phyloP scores from a whole-genome alignment of 2,113 vertebrate genomes.

The Illadopsis cleaveri region DNA sequence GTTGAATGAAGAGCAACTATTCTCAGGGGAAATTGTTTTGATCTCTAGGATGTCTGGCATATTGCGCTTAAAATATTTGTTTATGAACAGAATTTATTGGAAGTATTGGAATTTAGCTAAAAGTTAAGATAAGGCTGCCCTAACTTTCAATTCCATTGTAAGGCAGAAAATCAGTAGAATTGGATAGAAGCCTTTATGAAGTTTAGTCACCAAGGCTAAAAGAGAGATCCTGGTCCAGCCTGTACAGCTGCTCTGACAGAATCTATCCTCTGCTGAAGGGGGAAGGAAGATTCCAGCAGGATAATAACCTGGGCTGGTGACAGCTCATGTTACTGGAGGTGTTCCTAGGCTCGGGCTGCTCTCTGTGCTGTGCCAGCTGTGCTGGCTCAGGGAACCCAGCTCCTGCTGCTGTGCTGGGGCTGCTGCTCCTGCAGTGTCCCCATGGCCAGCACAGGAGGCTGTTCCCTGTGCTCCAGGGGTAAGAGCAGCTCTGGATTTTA shows the following conservation, averaged over 20 bases:
- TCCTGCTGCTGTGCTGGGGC: background rate
- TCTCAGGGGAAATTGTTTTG: background rate
- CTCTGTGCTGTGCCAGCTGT: too few relatives aligned
- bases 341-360: background rate
- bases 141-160: background rate
- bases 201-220: background rate
- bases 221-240: background rate
- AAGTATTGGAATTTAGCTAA: background rate
- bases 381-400: accelerated
- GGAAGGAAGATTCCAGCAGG: background rate
- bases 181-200: background rate
- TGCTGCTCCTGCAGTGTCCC: accelerated
- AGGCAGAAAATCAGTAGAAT: background rate
- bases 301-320: background rate
- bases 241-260: background rate
- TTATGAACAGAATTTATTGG: background rate
- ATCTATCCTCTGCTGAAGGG: background rate
- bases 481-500: background rate
- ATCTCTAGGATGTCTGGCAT: background rate
- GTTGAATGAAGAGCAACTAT: background rate
- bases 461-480: accelerated
- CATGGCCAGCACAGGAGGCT: accelerated
- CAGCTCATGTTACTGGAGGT: accelerated
- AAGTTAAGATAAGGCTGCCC: background rate
- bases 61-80: background rate